Evolutionary conservation across 2,113 vertebrate species (phyloP).

Genomic region (Nothobranchius kuhntae): DNA sequence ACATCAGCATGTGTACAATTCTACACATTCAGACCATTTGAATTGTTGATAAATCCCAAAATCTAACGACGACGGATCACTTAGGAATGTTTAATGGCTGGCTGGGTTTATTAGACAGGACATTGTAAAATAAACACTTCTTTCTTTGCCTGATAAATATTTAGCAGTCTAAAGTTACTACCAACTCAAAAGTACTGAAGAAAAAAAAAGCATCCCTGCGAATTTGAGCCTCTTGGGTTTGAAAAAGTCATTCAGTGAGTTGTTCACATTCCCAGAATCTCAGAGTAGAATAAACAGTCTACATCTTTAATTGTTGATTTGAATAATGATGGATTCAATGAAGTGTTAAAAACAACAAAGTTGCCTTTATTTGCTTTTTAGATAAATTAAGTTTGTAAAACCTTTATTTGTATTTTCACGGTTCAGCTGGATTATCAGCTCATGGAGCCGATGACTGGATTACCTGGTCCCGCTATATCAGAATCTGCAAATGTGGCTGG

Average conservation of each 20-base stretch:
- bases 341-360: neutral
- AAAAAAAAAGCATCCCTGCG: neutral
- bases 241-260: neutral
- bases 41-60: slow-evolving; percentile 4
- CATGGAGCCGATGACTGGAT: too few species aligned
- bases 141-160: neutral
- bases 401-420: neutral
- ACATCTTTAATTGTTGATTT: neutral
- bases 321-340: neutral
- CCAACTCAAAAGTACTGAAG: neutral
- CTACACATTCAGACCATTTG: neutral
- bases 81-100: neutral
- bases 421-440: neutral
- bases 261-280: neutral
- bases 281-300: neutral
- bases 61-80: neutral
- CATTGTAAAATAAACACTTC: neutral
- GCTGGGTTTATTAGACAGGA: neutral
- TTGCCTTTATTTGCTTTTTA: neutral
- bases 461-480: neutral
- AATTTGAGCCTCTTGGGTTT: neutral
- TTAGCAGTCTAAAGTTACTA: neutral
- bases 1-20: neutral
- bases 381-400: neutral
- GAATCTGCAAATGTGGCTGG: neutral